Evolutionary conservation across 2,797 vertebrate species (phyloP).

Genomic region (Girardinus metallicus): DNA sequence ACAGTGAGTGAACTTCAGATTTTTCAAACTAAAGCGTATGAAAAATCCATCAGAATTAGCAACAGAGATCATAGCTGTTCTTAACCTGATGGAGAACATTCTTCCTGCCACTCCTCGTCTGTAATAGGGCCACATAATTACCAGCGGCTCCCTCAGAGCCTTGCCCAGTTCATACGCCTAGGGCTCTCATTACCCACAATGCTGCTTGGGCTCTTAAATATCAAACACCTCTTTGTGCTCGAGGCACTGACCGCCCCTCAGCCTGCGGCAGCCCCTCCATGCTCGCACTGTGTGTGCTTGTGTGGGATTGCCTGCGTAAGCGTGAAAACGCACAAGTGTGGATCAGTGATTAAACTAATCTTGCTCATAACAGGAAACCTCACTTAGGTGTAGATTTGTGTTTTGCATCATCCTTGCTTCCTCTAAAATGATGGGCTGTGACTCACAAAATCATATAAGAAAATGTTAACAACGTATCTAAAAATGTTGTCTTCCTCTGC

Average conservation of each 20-base stretch:
- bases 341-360: constrained; percentile 27
- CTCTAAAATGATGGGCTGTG: constrained; percentile 17
- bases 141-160: constrained; percentile 64
- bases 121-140: constrained; percentile 79
- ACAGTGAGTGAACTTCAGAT: constrained; percentile 1
- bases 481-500: constrained; percentile 9
- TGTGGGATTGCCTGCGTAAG: constrained; percentile 30
- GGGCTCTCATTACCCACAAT: constrained; percentile 80
- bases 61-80: constrained; percentile 44
- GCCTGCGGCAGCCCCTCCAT: constrained; percentile 50
- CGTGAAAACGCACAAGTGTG: constrained; percentile 1
- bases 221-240: constrained; percentile 72
- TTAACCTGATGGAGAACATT: constrained; percentile 57
- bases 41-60: constrained; percentile 58
- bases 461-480: neutral
- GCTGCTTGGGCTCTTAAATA: constrained; percentile 71
- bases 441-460: neutral
- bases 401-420: constrained; percentile 24
- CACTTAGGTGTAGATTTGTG: constrained; percentile 9
- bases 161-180: constrained; percentile 56
- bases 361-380: constrained; percentile 14
- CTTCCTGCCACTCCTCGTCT: constrained; percentile 63
- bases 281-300: constrained; percentile 43
- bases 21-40: constrained; percentile 47
- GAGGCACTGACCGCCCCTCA: constrained; percentile 51